Evolutionary conservation across 2,797 vertebrate genomes (phyloP).

Genomic region (Acipenser transmontanus): DNA sequence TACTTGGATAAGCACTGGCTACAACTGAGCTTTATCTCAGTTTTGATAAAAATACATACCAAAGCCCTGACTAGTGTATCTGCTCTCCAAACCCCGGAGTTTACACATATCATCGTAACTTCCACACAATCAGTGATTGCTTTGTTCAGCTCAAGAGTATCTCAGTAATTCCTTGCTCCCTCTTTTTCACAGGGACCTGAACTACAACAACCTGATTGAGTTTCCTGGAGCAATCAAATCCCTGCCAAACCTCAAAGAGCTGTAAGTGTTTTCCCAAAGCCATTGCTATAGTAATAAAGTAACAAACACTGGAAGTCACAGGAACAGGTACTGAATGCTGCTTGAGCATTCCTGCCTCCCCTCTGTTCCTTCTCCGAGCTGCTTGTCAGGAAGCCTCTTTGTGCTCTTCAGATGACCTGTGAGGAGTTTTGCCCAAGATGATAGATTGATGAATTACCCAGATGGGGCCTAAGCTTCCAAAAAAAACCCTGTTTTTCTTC

Average conservation of each 20-base stretch:
- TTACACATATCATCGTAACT: too few relatives aligned
- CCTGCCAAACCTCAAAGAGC: constrained; percentile 86
- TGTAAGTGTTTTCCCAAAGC: constrained; percentile 70
- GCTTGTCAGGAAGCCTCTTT: neutral
- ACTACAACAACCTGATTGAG: constrained; percentile 86
- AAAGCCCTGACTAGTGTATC: too few relatives aligned
- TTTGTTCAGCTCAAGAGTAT: too few relatives aligned
- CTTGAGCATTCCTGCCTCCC: neutral
- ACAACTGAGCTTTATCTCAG: too few relatives aligned
- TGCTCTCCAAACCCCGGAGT: too few relatives aligned
- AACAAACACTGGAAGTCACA: too few relatives aligned
- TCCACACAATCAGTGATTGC: too few relatives aligned
- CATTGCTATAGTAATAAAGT: too few relatives aligned
- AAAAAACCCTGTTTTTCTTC: constrained; percentile 5
- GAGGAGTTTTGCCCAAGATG: constrained; percentile 5
- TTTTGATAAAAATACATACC: too few relatives aligned
- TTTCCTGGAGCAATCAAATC: constrained; percentile 89
- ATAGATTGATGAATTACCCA: constrained; percentile 16
- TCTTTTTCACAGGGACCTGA: constrained; percentile 76
- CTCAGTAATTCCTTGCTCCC: neutral
- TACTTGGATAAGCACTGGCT: too few relatives aligned
- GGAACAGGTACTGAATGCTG: too few relatives aligned
- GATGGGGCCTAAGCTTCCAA: constrained; percentile 11
- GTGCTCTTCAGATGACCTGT: constrained; percentile 8
- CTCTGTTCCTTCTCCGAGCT: neutral